Base-by-base conservation (phyloP, 2,888 invertebrate species). In the Mimas tiliae region DNA sequence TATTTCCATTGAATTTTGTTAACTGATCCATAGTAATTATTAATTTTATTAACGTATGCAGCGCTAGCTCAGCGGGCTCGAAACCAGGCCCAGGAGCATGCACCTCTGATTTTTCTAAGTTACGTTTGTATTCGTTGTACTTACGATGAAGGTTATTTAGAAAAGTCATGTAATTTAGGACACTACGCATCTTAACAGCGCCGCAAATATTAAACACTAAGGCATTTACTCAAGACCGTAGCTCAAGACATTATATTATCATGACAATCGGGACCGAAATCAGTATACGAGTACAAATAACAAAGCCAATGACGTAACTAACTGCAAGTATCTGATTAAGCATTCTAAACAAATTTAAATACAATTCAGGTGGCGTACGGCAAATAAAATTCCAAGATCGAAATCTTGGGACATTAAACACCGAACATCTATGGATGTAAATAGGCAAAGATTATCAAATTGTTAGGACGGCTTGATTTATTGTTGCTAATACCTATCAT, bases 301-400 rank as follows among this genome's bases (percentile, higher is more conserved):
- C 33, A 63, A 47, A 48, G 9, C 27, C 27, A 47, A 47, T 63
- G 63, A 63, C 48, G 63, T 8, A 58, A 58, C 52, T 21, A 42
- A 58, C 4, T 58, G 58, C 58, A 58, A 42, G n/a, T n/a, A 6
- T 53, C 11, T 38, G 38, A 8, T 27, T 48, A n/a, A 47, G 63
- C 45, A 63, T 47, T 63, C 47, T 48, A 63, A 63, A 63, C 48
- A 48, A 55, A 55, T 55, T 42, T 58, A 38, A 58, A 58, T 58
- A 58, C 19, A 58, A 58, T 58, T 58, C 58, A 58, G 42, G 16
- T 6, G 19, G 38, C 64, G 64, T 64, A 34, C 34, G 33, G 48
- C 34, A 14, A 34, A 50, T 51, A 51, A 38, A 64, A 64, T 64
- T 51, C 64, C 64, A 64, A 42, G 58, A 58, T 58, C 38, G 19